These are phyloP conservation scores for Syngnathus floridae DNA, from an alignment of 2,113 vertebrate species.

Conservation along the genomic window DNA sequence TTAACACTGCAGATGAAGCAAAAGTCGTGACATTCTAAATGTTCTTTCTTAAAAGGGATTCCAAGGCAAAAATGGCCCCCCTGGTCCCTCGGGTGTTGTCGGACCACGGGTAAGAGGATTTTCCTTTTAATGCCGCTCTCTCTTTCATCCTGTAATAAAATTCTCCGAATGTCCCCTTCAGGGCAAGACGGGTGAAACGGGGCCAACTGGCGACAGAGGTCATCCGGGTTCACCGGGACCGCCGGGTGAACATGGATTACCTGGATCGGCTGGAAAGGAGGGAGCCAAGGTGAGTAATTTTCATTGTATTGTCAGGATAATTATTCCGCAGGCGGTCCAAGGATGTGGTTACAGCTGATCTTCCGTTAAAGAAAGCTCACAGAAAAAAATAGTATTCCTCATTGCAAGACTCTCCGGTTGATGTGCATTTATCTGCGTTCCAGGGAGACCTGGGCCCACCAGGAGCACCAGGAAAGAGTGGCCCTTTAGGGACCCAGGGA, in stretches of 20 bases:
- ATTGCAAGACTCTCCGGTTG: constrained; percentile 36
- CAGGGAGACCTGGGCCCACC: constrained; percentile 83
- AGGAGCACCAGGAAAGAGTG: constrained; percentile 77
- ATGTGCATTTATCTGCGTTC: constrained; percentile 40
- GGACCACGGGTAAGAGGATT: constrained; percentile 80
- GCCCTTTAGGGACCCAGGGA: constrained; percentile 78
- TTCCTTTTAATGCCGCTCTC: not conserved
- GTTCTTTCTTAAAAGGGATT: constrained; percentile 67
- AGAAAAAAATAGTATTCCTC: constrained; percentile 47
- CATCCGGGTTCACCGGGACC: constrained; percentile 86
- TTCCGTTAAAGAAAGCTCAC: constrained; percentile 18
- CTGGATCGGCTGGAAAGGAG: constrained; percentile 81
- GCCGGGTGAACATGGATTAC: constrained; percentile 86
- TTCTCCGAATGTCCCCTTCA: constrained; percentile 32
- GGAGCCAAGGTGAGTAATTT: constrained; percentile 78
- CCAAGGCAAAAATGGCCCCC: constrained; percentile 80
- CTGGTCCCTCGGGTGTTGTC: constrained; percentile 82
- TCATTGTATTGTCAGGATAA: constrained; percentile 25
- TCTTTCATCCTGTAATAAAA: not conserved
- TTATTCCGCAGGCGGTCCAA: constrained; percentile 20
- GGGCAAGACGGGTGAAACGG: constrained; percentile 85
- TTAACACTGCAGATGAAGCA: not conserved
- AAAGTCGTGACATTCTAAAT: constrained; percentile 12
- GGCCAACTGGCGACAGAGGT: constrained; percentile 82
- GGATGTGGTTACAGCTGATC: constrained; percentile 17